Percentiles rank a stretch among this genome's conserved stretches.
phyloP scores from a whole-genome alignment of 2,113 vertebrate species.

The Brachypteracias leptosomus region DNA sequence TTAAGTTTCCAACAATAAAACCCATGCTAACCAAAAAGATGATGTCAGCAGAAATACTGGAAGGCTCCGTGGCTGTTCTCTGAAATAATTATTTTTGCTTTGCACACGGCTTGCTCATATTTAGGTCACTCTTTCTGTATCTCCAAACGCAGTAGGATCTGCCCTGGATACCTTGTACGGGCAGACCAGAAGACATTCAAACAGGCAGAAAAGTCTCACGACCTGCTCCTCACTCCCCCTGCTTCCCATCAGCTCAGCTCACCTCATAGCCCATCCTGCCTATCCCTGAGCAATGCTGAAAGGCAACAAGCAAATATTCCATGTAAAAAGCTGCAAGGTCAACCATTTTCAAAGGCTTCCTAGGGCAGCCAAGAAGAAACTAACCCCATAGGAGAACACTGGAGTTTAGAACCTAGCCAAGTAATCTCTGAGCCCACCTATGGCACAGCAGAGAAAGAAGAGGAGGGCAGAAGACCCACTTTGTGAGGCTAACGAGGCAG shows the following conservation, averaged over 20 bases:
- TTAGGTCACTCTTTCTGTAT: background rate
- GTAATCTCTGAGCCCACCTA: background rate
- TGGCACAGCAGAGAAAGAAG: background rate
- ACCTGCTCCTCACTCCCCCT: background rate
- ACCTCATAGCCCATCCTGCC: background rate
- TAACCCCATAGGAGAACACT: accelerated
- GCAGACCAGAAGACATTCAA: background rate
- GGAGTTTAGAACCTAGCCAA: background rate
- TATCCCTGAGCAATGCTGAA: background rate
- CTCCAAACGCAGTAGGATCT: background rate
- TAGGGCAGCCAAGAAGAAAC: background rate
- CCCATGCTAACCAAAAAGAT: background rate
- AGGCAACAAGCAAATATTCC: background rate
- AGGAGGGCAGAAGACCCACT: accelerated
- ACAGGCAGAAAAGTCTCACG: accelerated
- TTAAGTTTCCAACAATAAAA: background rate
- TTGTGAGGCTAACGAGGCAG: background rate
- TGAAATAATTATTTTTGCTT: background rate
- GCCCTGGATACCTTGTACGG: background rate
- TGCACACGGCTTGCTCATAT: accelerated
- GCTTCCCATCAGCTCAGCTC: background rate
- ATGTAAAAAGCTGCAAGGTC: background rate
- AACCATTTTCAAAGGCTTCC: background rate
- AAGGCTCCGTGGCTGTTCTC: background rate
- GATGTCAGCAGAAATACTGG: background rate